phyloP scores from a whole-genome alignment of 2,888 invertebrate species.

The Harpalus rubripes region DNA sequence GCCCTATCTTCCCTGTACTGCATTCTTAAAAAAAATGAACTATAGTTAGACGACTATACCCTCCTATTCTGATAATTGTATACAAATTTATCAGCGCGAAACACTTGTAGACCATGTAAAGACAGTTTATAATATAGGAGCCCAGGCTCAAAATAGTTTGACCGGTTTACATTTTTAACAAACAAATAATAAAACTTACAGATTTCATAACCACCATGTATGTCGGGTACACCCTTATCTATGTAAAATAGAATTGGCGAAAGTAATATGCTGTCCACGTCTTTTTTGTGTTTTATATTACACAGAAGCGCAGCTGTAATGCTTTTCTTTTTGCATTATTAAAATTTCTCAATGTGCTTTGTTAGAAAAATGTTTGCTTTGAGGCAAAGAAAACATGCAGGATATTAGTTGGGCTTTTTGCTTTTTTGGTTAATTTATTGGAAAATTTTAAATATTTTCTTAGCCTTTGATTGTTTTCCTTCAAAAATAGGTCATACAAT shows the following conservation, averaged over 20 bases:
- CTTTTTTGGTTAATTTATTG: slow-evolving; percentile 27
- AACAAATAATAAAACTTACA: no score
- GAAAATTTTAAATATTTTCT: slow-evolving; percentile 30
- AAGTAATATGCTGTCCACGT: background rate
- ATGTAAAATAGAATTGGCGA: background rate
- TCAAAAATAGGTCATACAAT: slow-evolving; percentile 3
- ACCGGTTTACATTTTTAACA: no score
- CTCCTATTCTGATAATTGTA: no score
- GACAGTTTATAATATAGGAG: no score
- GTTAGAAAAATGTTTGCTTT: slow-evolving; percentile 17
- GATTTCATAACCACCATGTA: no score
- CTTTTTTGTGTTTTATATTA: background rate
- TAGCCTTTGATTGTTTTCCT: slow-evolving; percentile 4
- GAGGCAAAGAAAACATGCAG: background rate
- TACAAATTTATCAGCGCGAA: no score
- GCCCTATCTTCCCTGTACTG: no score
- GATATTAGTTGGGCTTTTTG: background rate
- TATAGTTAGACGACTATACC: no score
- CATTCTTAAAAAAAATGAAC: no score
- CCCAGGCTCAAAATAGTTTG: no score
- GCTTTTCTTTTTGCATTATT: slow-evolving; percentile 17
- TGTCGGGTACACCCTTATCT: no score
- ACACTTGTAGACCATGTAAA: no score
- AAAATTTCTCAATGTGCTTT: slow-evolving; percentile 16
- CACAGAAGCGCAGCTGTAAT: background rate